Evolutionary conservation across 2,888 invertebrate genomes (phyloP).

Genomic region (Tenthredo mesomela): DNA sequence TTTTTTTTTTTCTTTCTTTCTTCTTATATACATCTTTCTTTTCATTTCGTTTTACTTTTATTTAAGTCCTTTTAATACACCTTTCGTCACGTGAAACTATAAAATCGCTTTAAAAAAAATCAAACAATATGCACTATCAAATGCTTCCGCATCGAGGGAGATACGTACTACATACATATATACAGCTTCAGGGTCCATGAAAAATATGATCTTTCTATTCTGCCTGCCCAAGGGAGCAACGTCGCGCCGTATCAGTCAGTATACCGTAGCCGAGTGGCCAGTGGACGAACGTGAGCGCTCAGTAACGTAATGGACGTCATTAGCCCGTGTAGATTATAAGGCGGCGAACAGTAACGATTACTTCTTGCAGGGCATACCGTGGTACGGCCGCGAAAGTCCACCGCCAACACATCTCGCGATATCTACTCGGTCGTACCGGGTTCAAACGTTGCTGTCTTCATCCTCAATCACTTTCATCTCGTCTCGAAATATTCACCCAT

Average conservation of each 20-base stretch:
- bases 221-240: slow-evolving; percentile 69
- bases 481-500: not conserved
- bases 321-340: slow-evolving; percentile 78
- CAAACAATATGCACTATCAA: slow-evolving; percentile 34
- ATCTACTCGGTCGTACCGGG: not conserved
- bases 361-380: slow-evolving; percentile 73
- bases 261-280: slow-evolving; percentile 43
- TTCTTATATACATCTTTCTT: slow-evolving; percentile 48
- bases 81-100: slow-evolving; percentile 26
- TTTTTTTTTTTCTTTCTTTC: slow-evolving; percentile 28
- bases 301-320: slow-evolving; percentile 78
- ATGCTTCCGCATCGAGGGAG: not conserved
- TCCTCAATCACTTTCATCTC: not conserved
- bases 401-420: slow-evolving; percentile 14
- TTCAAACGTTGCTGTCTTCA: slow-evolving; percentile 37
- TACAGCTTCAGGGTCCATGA: slow-evolving; percentile 16
- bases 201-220: slow-evolving; percentile 50
- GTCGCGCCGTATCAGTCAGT: slow-evolving; percentile 68
- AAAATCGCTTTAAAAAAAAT: slow-evolving; percentile 1
- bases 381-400: slow-evolving; percentile 47
- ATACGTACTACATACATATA: not conserved
- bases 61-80: not conserved
- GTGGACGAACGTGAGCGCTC: slow-evolving; percentile 63
- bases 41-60: slow-evolving; percentile 42
- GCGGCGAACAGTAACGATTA: slow-evolving; percentile 78